A percentile compares a stretch with the other conserved stretches of the same genome.
Evolutionary conservation across 2,113 vertebrate species (phyloP).

Genomic region (Patagioenas fasciata): DNA sequence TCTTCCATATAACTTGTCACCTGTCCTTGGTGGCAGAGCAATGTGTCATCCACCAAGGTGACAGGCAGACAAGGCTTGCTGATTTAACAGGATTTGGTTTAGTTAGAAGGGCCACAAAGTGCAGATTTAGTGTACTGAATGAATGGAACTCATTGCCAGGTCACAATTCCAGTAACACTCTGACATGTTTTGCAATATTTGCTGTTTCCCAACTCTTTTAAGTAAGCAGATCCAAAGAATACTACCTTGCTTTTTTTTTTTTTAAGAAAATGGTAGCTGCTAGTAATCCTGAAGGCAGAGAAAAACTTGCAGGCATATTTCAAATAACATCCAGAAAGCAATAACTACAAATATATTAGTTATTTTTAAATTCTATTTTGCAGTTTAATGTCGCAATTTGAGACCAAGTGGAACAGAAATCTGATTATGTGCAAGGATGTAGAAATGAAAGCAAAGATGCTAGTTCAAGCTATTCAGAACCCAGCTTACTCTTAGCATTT

Average conservation of each 20-base stretch:
- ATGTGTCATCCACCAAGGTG: not conserved
- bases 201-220: conserved; percentile 11
- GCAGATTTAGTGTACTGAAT: not conserved
- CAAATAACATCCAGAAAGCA: not conserved
- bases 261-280: not conserved
- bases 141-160: not conserved
- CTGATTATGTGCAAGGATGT: not conserved
- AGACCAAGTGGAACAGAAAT: not conserved
- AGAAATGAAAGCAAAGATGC: not conserved
- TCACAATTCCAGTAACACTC: not conserved
- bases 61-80: not conserved
- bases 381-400: not conserved
- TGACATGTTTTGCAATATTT: conserved; percentile 42
- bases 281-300: not conserved
- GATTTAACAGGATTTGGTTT: not conserved
- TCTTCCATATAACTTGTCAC: not conserved
- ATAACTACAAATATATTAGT: not conserved
- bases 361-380: not conserved
- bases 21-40: not conserved
- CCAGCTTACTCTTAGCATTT: not conserved
- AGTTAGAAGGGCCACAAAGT: not conserved
- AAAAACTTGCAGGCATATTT: not conserved
- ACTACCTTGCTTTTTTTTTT: not conserved
- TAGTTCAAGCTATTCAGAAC: not conserved
- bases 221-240: not conserved